Conservation (phyloP, 2,113 vertebrate genomes). For the Aegypius monachus region DNA sequence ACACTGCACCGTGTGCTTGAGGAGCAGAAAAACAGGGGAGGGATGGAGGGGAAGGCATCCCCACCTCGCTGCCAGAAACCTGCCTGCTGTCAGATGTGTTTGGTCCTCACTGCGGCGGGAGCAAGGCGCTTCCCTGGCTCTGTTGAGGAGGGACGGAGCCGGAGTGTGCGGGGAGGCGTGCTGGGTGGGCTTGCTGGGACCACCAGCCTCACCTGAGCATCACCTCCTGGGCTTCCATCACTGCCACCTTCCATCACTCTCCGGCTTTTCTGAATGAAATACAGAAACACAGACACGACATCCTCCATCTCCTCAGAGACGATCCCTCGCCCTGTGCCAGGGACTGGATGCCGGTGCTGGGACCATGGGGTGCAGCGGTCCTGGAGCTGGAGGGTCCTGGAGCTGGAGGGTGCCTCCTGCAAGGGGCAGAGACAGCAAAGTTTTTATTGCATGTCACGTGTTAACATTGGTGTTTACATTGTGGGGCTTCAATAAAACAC, state of each 20-base stretch:
- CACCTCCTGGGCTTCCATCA: neutral
- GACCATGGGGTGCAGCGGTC: accelerated
- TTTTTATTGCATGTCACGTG: accelerated
- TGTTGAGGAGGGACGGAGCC: accelerated
- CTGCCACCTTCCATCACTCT: neutral
- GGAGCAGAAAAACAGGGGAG: neutral
- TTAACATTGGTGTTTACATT: neutral
- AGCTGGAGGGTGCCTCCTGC: no score
- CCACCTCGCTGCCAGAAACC: neutral
- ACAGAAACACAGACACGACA: accelerated
- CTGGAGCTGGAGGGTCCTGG: neutral
- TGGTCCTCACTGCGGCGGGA: neutral
- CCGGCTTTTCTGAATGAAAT: accelerated
- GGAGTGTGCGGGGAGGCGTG: accelerated
- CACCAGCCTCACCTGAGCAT: neutral
- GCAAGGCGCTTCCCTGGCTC: accelerated
- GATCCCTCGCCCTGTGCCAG: accelerated
- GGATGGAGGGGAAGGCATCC: neutral
- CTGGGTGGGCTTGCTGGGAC: neutral
- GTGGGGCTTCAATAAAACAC: neutral
- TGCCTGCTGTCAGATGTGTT: neutral
- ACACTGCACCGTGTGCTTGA: accelerated
- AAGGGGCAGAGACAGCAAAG: neutral
- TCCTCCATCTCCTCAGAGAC: accelerated
- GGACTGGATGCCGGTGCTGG: accelerated